Percentiles rank a stretch among this genome's conserved stretches.
These are phyloP conservation scores for Eulacestoma nigropectus DNA, from an alignment of 2,113 vertebrate genomes.

Conservation along the genomic window DNA sequence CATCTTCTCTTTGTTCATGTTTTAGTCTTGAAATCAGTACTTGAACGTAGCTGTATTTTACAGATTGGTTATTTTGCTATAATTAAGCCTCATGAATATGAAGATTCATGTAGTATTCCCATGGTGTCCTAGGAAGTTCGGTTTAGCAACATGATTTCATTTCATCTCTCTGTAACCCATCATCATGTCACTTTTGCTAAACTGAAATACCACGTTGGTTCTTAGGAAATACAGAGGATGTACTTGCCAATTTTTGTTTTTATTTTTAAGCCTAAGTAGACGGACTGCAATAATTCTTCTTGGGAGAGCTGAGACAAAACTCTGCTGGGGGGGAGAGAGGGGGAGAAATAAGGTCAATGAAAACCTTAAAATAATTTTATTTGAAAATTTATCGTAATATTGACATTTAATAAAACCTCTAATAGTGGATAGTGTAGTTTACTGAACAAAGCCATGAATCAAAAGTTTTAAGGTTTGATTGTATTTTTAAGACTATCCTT, in stretches of 20 bases:
- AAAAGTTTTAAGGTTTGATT: neutral
- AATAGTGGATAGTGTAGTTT: neutral
- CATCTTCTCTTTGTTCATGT: constrained; percentile 58
- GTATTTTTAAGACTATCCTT: neutral
- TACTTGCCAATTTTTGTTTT: neutral
- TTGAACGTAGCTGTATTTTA: constrained; percentile 61
- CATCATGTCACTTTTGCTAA: constrained; percentile 25
- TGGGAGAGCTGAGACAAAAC: neutral
- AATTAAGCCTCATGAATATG: constrained; percentile 79
- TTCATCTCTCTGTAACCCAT: constrained; percentile 43
- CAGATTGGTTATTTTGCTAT: constrained; percentile 76
- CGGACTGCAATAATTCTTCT: neutral
- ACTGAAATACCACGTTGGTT: neutral
- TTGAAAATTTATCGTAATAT: neutral
- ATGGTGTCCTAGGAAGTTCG: constrained; percentile 14
- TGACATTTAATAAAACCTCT: neutral
- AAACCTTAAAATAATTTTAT: neutral
- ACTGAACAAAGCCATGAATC: neutral
- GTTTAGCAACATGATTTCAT: constrained; percentile 39
- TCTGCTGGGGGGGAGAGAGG: neutral
- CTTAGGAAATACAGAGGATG: neutral
- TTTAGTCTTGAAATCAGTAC: constrained; percentile 67
- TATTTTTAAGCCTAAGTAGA: neutral
- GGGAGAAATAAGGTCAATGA: neutral
- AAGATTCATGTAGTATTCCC: constrained; percentile 67